Evolutionary conservation across 2,113 vertebrate genomes (phyloP), one percentile per base, ranked within the genome.

Genomic region (Calcarius ornatus): DNA sequence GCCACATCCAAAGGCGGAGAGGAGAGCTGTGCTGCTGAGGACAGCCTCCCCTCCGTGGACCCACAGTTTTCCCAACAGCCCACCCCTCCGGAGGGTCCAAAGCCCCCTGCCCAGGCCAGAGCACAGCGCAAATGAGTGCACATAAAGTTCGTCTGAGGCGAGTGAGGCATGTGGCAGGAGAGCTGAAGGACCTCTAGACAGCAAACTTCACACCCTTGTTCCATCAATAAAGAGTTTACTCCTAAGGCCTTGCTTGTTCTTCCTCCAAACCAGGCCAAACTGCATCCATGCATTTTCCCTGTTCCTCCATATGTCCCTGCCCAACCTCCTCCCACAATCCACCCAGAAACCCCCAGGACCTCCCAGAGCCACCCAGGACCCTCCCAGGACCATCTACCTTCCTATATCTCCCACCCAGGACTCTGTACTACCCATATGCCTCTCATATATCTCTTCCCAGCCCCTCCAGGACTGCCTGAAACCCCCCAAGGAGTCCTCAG

Each of bases 61-160:
- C 33, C 50, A 47, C 18, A 11, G n/a, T 48, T 47, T 47, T 66
- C 50, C 61, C 8, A 1, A 54, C 33, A 66, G 27, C 21, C 40
- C 2, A 0, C 28, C 53, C 64, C 22, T 57, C 64, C 4, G 0
- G 21, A 10, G 8, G 51, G 27, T 56, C 59, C 4, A 0, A 59
- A 59, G 54, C 42, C 27, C 15, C n/a, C 76, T 79, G 61, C 61
- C 77, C 61, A 54, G 60, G 24, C 48, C 3, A 2, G 23, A 51
- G 22, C 22, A 81, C 7, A 0, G 35, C 10, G 2, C 43, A 50
- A 28, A 38, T 25, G 28, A 33, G 35, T 50, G 57, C 13, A 15
- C 22, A 4, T 25, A 43, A 35, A 53, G 24, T 20, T 78, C 0
- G 0, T 28, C 31, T 53, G 38, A 43, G 60, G 31, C 0, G 3